phyloP scores from a whole-genome alignment of 2,888 invertebrate species.

The Diachrysia chrysitis region DNA sequence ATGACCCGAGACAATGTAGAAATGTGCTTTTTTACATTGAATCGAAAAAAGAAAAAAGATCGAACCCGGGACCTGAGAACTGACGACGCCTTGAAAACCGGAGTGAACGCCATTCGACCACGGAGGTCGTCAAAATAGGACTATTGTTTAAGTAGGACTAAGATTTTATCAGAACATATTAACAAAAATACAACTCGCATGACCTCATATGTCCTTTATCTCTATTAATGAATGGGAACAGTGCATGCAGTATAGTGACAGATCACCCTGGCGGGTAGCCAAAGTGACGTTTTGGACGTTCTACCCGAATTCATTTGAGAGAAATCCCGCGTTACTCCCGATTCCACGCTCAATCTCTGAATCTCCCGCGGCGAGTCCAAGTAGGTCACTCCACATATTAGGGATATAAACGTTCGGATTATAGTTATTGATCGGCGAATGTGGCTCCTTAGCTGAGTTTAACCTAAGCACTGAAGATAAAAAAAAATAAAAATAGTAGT shows the following conservation, averaged over 20 bases:
- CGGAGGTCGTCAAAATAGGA: too few relatives aligned
- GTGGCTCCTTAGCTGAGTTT: constrained; percentile 3
- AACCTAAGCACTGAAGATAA: background rate
- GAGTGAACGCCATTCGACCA: too few relatives aligned
- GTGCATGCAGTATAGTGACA: constrained; percentile 41
- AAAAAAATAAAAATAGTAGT: too few relatives aligned
- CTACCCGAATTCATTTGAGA: constrained; percentile 17
- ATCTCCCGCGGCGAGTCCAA: constrained; percentile 39
- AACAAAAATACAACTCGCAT: background rate
- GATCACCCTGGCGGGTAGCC: constrained; percentile 40
- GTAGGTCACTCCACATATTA: constrained; percentile 43
- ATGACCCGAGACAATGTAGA: too few relatives aligned
- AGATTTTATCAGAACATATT: background rate
- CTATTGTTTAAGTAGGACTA: too few relatives aligned
- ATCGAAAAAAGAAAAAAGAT: too few relatives aligned
- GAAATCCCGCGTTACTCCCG: constrained; percentile 15
- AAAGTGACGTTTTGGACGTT: constrained; percentile 37
- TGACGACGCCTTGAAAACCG: too few relatives aligned
- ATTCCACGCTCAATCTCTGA: constrained; percentile 19
- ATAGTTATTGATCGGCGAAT: constrained; percentile 12
- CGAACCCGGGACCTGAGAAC: too few relatives aligned
- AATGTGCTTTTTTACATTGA: too few relatives aligned
- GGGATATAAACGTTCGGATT: constrained; percentile 36
- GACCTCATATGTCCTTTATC: constrained; percentile 30
- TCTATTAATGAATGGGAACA: constrained; percentile 48